Evolutionary conservation across 2,797 vertebrate species (phyloP), one percentile per base, ranked within the genome.

Genomic region (Rhincodon typus): DNA sequence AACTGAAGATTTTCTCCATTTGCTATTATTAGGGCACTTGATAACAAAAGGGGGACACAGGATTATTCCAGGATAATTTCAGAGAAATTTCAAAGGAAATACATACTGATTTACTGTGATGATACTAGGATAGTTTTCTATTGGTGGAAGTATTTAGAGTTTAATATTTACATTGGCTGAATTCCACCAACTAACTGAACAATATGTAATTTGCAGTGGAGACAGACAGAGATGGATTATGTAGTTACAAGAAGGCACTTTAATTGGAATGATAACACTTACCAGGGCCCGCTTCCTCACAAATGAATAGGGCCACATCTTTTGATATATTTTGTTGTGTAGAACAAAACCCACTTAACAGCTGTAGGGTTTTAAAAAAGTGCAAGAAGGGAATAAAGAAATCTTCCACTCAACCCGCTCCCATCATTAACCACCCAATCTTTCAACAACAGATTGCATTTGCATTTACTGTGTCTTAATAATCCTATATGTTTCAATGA

Each of bases 161-260:
- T 53, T 90, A 90, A 53, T 90, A 34, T 90, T 90, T 57, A 90
- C 53, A 90, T 90, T 90, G 87, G 87, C 87, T 90, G 50, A 53
- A 90, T 62, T 62, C 53, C 87, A 90, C 27, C 53, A 62, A 3
- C 27, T 5, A 90, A 30, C 82, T 84, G 82, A 46, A 46, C 38
- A 84, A 84, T 46, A 84, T 84, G 82, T 46, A 46, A 84, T 84
- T 46, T 84, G 21, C 46, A 46, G 3, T 84, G 42, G 6, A 23
- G 6, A 23, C 17, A 46, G 42, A 46, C 82, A 23, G 82, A 84
- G 82, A 82, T 42, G 38, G 82, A 84, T 42, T 84, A 46, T 46
- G 6, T 46, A 2, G 38, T 46, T 42, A 84, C 21, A 42, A 23
- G 82, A 84, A 46, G 82, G 38, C 21, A 23, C 82, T 84, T 84